Conservation (phyloP, 2,888 invertebrate species). For the Platypus cylindrus region DNA sequence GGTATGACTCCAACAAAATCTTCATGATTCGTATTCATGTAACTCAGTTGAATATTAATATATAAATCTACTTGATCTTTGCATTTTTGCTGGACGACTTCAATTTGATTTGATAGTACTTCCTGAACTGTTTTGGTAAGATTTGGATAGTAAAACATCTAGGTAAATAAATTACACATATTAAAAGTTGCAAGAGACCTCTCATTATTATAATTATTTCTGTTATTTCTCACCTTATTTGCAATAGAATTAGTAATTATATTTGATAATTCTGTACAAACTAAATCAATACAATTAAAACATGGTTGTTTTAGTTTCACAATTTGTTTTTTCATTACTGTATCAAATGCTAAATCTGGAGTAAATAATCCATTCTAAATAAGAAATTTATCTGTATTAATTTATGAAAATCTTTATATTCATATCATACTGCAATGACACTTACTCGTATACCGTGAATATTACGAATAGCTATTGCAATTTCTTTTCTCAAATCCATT, state of each 20-base stretch:
- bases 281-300: slow-evolving; percentile 95
- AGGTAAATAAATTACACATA: too few species aligned
- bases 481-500: slow-evolving; percentile 92
- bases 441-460: slow-evolving; percentile 84
- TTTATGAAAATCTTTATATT: too few species aligned
- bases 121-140: slow-evolving; percentile 96
- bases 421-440: slow-evolving; percentile 9
- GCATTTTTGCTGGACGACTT: slow-evolving; percentile 87
- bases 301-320: slow-evolving; percentile 92
- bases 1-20: slow-evolving; percentile 98
- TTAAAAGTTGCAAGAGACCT: too few species aligned
- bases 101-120: slow-evolving; percentile 86
- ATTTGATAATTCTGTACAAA: slow-evolving; percentile 87
- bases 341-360: slow-evolving; percentile 99
- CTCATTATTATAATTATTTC: too few species aligned
- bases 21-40: slow-evolving; percentile 99
- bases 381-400: neutral
- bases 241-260: slow-evolving; percentile 94
- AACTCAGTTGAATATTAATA: slow-evolving; percentile 92
- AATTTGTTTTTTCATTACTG: slow-evolving; percentile 98
- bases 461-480: slow-evolving; percentile 97
- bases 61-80: slow-evolving; percentile 89
- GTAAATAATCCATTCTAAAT: slow-evolving; percentile 90
- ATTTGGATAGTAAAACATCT: slow-evolving; percentile 96
- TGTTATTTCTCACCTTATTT: too few species aligned